Conservation (phyloP, 2,888 invertebrate genomes). For the Thecophora atra region DNA sequence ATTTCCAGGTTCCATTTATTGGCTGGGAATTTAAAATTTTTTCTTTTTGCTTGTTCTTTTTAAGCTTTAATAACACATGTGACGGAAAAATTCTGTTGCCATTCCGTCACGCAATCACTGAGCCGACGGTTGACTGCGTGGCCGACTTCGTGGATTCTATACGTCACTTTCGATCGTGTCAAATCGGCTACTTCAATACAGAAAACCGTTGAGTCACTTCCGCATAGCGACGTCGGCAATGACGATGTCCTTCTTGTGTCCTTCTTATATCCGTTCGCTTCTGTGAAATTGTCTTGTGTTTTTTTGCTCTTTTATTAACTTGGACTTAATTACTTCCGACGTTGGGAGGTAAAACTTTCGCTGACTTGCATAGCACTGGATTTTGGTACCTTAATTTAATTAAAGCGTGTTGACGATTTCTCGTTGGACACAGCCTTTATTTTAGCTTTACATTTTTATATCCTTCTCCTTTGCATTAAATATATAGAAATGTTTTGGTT, state of each 20-base stretch:
- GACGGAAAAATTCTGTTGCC: constrained; percentile 5
- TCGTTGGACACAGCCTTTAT: too few relatives aligned
- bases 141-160: neutral
- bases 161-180: neutral
- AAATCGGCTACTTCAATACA: neutral
- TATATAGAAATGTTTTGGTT: too few relatives aligned
- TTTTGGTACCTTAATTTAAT: too few relatives aligned
- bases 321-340: neutral
- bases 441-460: too few relatives aligned
- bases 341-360: too few relatives aligned
- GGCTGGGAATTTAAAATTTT: neutral
- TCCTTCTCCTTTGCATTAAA: too few relatives aligned
- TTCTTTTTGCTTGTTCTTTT: neutral
- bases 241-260: too few relatives aligned
- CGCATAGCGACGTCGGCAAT: neutral
- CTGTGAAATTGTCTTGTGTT: neutral
- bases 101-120: neutral
- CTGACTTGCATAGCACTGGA: too few relatives aligned
- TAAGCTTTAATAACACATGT: neutral
- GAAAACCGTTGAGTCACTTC: neutral
- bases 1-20: constrained; percentile 4
- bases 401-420: too few relatives aligned
- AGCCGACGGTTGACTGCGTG: neutral
- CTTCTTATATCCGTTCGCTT: neutral
- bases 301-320: neutral